Evolutionary conservation across 1,140 invertebrate genomes (phyloP), one percentile per base, ranked within the genome.

Genomic region (Idris sp.): DNA sequence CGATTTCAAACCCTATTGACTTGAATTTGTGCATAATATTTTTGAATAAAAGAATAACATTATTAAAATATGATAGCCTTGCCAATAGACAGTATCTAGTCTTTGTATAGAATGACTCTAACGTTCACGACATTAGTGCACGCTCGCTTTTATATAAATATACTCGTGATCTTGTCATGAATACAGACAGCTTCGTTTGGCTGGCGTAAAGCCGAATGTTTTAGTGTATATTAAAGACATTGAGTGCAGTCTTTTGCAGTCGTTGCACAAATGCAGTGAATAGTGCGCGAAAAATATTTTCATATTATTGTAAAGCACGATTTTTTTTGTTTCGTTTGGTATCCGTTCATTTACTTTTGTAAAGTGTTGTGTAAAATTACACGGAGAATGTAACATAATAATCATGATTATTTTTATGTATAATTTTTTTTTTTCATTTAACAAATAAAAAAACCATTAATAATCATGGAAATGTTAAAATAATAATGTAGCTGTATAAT

Each of bases 111-210:
- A 44, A 49, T 41, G 58, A 38, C 22, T 30, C 49, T 38, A 49
- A 33, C 58, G 35, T 62, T 19, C 19, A 31, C 44, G 22, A 48
- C 43, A 62, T 41, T 40, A 41, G 41, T 25, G 36, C 58, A 35
- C 58, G 26, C 16, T 15, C 44, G 16, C n/a, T 22, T 40, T 49
- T 14, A 41, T 62, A 49, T 62, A 62, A 62, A 62, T 62, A 62
- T 41, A 62, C 44, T 25, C 44, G 35, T 43, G 44, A 49, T 62
- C 44, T 62, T 53, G 59, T 64, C 59, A 53, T 53, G 46, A 46
- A 64, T 64, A 44, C 26, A 31, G 36, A 64, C 46, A 43, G 38
- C 36, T 51, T 64, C 36, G 59, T 64, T 35, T 38, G 35, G 43
- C 46, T 64, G 46, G 59, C 59, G 25, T 22, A 43, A 35, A 19